A percentile compares a stretch with the other conserved stretches of the same genome.
Conservation (phyloP, 2,113 vertebrate species). For the Tonatia bakeri region DNA sequence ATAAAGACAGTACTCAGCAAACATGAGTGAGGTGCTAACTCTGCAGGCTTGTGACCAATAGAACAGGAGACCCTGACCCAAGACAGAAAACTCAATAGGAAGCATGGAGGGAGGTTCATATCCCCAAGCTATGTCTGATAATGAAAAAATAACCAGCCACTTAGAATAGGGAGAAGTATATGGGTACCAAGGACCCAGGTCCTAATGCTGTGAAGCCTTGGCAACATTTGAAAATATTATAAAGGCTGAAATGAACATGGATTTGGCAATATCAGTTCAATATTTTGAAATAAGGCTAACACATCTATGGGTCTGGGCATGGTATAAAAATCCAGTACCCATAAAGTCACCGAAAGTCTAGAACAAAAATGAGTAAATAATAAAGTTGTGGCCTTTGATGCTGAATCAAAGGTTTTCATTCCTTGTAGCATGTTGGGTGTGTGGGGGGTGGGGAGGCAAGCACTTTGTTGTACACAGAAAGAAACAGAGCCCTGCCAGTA, state of each 20-base stretch:
- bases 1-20: background rate
- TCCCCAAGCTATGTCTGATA: background rate
- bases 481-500: background rate
- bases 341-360: background rate
- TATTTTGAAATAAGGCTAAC: background rate
- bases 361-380: background rate
- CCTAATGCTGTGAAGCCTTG: background rate
- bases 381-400: background rate
- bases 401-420: background rate
- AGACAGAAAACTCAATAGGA: background rate
- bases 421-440: accelerated
- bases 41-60: background rate
- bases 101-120: background rate
- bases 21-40: background rate
- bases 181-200: background rate
- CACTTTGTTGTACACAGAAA: background rate
- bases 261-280: background rate
- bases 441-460: too few relatives aligned
- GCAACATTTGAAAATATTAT: background rate
- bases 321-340: background rate
- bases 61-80: background rate
- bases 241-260: background rate
- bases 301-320: background rate
- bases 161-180: background rate
- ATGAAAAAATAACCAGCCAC: background rate